These are phyloP conservation scores for Chlorops oryzae DNA, from an alignment of 1,140 invertebrate genomes.

Conservation along the genomic window DNA sequence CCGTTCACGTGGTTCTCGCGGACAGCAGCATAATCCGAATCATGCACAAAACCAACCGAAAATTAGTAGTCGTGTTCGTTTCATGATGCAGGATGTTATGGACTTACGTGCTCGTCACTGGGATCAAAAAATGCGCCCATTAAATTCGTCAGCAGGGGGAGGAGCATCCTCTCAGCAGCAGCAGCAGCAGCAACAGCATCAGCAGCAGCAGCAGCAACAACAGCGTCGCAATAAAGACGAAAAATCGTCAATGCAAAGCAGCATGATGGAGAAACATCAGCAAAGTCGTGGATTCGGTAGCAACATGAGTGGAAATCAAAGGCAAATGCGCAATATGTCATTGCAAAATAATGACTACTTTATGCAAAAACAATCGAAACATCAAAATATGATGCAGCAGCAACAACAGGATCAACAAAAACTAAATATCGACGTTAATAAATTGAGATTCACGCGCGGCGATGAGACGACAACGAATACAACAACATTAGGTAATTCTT, in stretches of 20 bases:
- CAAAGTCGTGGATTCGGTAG: slow-evolving; percentile 21
- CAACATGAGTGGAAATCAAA: slow-evolving; percentile 22
- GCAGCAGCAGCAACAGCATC: background rate
- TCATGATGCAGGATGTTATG: slow-evolving; percentile 82
- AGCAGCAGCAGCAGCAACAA: slow-evolving; percentile 4
- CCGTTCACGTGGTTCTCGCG: too few species aligned
- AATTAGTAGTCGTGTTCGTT: slow-evolving; percentile 41
- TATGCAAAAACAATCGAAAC: slow-evolving; percentile 23
- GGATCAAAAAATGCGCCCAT: slow-evolving; percentile 45
- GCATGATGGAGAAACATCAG: slow-evolving; percentile 20
- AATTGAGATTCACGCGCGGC: slow-evolving; percentile 35
- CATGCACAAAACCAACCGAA: slow-evolving; percentile 13
- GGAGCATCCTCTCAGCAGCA: background rate
- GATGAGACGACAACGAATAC: slow-evolving; percentile 22
- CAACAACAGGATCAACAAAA: slow-evolving; percentile 40
- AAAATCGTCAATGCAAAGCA: background rate
- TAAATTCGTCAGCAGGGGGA: background rate
- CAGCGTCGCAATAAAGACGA: background rate
- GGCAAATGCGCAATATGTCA: background rate
- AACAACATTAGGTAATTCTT: slow-evolving; percentile 33
- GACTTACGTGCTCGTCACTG: slow-evolving; percentile 77
- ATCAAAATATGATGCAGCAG: slow-evolving; percentile 8
- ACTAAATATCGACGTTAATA: slow-evolving; percentile 36
- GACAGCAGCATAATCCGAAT: too few species aligned
- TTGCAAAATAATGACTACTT: slow-evolving; percentile 17